phyloP scores from a whole-genome alignment of 2,888 invertebrate species.

The Dryobota labecula region DNA sequence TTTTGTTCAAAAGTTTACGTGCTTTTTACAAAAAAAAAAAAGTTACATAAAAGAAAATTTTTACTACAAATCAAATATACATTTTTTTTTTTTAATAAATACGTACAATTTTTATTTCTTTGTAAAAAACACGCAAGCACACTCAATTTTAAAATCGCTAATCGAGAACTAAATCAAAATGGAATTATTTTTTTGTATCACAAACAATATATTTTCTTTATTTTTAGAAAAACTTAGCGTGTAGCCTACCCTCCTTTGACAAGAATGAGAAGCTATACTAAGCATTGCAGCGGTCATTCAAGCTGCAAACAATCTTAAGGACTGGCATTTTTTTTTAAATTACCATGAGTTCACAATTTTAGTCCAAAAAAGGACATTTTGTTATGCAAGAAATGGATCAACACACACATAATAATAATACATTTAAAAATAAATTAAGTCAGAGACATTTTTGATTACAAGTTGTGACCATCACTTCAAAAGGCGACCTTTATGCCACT shows the following conservation, averaged over 20 bases:
- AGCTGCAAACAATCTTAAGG: constrained; percentile 26
- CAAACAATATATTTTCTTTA: constrained; percentile 67
- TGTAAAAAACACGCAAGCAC: constrained; percentile 50
- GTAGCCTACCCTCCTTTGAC: constrained; percentile 14
- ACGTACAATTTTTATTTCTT: constrained; percentile 17
- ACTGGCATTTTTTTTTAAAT: constrained; percentile 19
- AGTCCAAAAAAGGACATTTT: constrained; percentile 1
- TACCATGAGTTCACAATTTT: constrained; percentile 16
- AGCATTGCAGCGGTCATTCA: constrained; percentile 23
- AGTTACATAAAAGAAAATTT: not conserved
- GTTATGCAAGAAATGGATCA: not conserved
- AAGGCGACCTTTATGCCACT: constrained; percentile 7
- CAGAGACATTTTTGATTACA: not conserved
- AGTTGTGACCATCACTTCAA: constrained; percentile 16
- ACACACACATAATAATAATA: constrained; percentile 35
- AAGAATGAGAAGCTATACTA: constrained; percentile 39
- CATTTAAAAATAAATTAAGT: not conserved
- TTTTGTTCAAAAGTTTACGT: constrained; percentile 24
- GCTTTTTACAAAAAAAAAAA: constrained; percentile 41
- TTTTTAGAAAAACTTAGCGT: constrained; percentile 15
- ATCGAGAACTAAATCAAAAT: constrained; percentile 83
- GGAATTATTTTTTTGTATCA: constrained; percentile 86
- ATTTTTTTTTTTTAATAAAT: constrained; percentile 17
- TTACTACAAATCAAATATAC: constrained; percentile 42
- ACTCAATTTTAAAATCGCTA: constrained; percentile 69